phyloP scores from a whole-genome alignment of 2,113 vertebrate genomes.

The Symphodus melops region DNA sequence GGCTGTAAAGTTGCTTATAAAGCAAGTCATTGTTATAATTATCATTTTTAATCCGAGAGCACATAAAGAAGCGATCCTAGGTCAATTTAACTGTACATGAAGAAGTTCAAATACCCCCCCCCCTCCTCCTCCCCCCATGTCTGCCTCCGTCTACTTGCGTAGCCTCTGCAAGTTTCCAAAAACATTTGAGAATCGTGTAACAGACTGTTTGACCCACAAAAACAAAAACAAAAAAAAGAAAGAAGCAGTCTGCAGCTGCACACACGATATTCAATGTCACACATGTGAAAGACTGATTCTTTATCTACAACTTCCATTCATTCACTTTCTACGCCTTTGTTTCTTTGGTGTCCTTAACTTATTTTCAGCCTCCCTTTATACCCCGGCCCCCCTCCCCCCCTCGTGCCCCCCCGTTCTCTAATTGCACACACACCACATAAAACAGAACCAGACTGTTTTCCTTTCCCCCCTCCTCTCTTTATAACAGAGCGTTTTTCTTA shows the following conservation, averaged over 20 bases:
- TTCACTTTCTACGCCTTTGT: constrained; percentile 36
- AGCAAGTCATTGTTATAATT: too few species aligned
- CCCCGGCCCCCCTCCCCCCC: constrained; percentile 4
- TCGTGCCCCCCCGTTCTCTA: constrained; percentile 61
- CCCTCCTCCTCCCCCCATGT: background rate
- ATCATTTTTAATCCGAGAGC: background rate
- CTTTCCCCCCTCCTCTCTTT: constrained; percentile 59
- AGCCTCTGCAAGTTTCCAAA: constrained; percentile 78
- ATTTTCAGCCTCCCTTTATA: constrained; percentile 40
- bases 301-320: constrained; percentile 21
- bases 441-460: constrained; percentile 84
- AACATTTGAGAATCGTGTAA: constrained; percentile 68
- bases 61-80: background rate
- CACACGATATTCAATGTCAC: background rate
- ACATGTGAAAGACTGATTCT: background rate
- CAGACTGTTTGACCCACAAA: constrained; percentile 43
- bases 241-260: background rate
- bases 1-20: too few species aligned
- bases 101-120: background rate
- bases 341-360: constrained; percentile 39
- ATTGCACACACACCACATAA: constrained; percentile 83
- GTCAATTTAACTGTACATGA: background rate
- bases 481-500: constrained; percentile 70
- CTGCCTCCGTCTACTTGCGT: constrained; percentile 13
- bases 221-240: background rate